A percentile compares a stretch with the other conserved stretches of the same genome.
Evolutionary conservation across 2,888 invertebrate species (phyloP).

Genomic region (Scrobipalpa atriplicella): DNA sequence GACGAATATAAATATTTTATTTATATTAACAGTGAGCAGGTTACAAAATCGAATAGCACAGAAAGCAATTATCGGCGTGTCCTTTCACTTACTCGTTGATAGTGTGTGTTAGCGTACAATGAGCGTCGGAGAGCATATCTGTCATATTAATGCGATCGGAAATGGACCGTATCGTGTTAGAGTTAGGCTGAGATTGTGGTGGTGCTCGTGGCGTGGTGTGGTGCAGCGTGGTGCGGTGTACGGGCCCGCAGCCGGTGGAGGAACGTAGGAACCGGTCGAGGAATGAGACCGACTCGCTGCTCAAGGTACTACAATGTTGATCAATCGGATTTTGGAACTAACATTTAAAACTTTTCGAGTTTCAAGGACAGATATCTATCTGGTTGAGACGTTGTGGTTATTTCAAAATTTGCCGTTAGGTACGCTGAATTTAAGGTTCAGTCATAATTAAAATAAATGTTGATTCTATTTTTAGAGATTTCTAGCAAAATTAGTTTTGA

Average conservation of each 20-base stretch:
- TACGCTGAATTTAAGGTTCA: no score
- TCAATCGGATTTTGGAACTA: constrained; percentile 75
- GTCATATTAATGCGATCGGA: constrained; percentile 13
- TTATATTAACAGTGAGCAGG: constrained; percentile 43
- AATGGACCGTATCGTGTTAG: constrained; percentile 23
- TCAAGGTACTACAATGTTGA: constrained; percentile 77
- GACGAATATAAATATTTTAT: constrained; percentile 50
- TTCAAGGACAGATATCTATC: constrained; percentile 37
- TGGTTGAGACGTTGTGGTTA: background rate
- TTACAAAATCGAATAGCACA: constrained; percentile 70
- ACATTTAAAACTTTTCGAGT: constrained; percentile 58
- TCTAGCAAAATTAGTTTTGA: no score
- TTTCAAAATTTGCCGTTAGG: background rate
- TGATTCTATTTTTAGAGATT: no score
- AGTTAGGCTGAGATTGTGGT: constrained; percentile 20
- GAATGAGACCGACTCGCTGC: constrained; percentile 74
- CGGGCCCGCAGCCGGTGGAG: constrained; percentile 69
- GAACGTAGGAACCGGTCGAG: constrained; percentile 77
- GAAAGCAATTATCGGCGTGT: constrained; percentile 76
- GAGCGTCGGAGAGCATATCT: constrained; percentile 13
- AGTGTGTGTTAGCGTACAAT: constrained; percentile 43
- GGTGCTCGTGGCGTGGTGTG: background rate
- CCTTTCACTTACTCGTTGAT: constrained; percentile 76
- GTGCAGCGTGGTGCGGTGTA: constrained; percentile 38
- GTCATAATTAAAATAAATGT: no score